Base-by-base conservation (phyloP, 2,113 vertebrate species). In the pig (Sus scrofa) region DNA sequence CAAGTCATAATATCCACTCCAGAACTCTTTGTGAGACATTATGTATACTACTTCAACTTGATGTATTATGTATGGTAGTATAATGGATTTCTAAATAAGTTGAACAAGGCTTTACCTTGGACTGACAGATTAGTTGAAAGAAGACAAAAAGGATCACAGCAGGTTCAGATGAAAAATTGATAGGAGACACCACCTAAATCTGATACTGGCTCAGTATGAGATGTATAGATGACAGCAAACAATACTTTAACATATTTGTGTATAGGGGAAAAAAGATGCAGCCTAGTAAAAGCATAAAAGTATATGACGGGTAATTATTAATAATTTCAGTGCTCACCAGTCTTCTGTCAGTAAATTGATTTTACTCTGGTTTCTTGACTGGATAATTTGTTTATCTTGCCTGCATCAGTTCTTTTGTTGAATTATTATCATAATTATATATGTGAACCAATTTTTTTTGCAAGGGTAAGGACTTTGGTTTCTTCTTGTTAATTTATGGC, bases 161-260 rank as follows among this genome's bases (percentile, higher is more conserved):
- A 95, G 26, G 85, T 95, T 94, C 67, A 88, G 92, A 83, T 96
- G 94, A 92, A 98, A 95, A 97, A 97, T 65, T 96, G 87, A 62
- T 77, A 22, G 24, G 7, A 50, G n/a, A n/a, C 3, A 83, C 32
- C 26, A 60, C 75, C 52, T 86, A 95, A 97, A 70, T 95, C 73
- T 68, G 37, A 7, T 8, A 75, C 39, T 56, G 84, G 54, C 74
- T 96, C 11, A 1, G 62, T 58, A 12, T 95, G 58, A 97, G 83
- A 68, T 24, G 2, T 12, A 20, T 32, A 84, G 34, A 39, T 86
- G 50, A 58, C 14, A 91, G 34, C 3, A 95, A 13, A 20, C 70
- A 50, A 0, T 56, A 24, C 56, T 50, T 2, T 74, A 22, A 2
- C 0, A 93, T 78, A 81, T 78, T n/a, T 81, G 0, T n/a, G 2